Evolutionary conservation across 1,140 invertebrate species (phyloP).

Genomic region (Nymphalis io): DNA sequence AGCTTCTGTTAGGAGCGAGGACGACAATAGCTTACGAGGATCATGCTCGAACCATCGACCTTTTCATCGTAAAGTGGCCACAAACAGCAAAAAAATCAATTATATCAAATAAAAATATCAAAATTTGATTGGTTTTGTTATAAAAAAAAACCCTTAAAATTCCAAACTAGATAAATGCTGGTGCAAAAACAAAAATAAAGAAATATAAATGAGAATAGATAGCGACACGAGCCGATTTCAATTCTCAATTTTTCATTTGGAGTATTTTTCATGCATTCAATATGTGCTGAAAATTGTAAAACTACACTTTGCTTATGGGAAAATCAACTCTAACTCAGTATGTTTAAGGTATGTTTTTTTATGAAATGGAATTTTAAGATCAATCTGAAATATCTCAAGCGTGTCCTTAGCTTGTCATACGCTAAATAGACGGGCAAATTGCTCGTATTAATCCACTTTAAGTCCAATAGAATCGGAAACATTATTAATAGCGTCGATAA

Average conservation of each 20-base stretch:
- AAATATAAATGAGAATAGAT: conserved; percentile 3
- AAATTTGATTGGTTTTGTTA: too few species aligned
- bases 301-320: not conserved
- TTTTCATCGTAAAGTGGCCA: too few species aligned
- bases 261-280: conserved; percentile 6
- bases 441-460: conserved; percentile 18
- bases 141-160: not conserved
- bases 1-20: too few species aligned
- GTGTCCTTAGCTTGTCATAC: conserved; percentile 24
- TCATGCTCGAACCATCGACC: too few species aligned
- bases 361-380: not conserved
- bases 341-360: not conserved
- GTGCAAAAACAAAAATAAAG: not conserved
- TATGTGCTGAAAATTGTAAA: conserved; percentile 4
- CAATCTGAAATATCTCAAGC: conserved; percentile 19
- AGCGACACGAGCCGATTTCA: not conserved
- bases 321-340: not conserved
- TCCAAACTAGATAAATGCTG: not conserved
- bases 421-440: conserved; percentile 27
- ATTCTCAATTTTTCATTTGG: conserved; percentile 5
- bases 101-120: too few species aligned
- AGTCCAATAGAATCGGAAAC: not conserved
- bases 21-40: too few species aligned
- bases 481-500: not conserved
- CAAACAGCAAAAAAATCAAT: too few species aligned